phyloP scores from a whole-genome alignment of 2,113 vertebrate species.

The Halichoeres trimaculatus region DNA sequence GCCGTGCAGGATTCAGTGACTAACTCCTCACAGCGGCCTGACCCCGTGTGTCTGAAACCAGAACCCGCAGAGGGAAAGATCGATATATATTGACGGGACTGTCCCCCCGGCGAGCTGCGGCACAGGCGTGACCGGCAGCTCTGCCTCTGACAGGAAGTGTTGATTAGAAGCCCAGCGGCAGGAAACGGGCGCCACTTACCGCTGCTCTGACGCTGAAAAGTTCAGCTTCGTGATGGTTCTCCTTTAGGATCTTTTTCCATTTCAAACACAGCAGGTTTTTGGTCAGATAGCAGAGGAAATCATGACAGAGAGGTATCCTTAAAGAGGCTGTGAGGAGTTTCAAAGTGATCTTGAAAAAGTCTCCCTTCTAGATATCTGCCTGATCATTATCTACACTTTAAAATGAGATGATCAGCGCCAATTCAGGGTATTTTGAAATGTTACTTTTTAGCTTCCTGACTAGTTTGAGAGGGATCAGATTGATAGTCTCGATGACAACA shows the following conservation, averaged over 20 bases:
- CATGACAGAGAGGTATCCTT: too few species aligned
- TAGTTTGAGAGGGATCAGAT: too few species aligned
- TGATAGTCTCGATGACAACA: too few species aligned
- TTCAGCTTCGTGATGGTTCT: neutral
- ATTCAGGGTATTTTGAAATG: too few species aligned
- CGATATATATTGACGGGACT: conserved; percentile 33
- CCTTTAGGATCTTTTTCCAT: neutral
- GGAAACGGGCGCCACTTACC: neutral
- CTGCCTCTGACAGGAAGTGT: conserved; percentile 31
- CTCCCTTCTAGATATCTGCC: too few species aligned
- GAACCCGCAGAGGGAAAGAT: conserved; percentile 8
- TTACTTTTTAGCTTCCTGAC: too few species aligned
- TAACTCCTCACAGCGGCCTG: neutral
- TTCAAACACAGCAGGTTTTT: too few species aligned
- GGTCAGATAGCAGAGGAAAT: too few species aligned
- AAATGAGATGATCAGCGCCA: too few species aligned
- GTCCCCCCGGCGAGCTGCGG: neutral
- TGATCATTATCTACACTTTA: too few species aligned
- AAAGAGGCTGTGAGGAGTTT: too few species aligned
- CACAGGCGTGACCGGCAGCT: conserved; percentile 7
- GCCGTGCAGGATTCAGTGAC: neutral
- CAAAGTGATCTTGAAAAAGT: too few species aligned
- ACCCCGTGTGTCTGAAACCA: conserved; percentile 25
- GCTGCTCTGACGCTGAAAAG: neutral
- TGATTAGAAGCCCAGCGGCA: conserved; percentile 14